These are phyloP conservation scores for Lampris incognitus DNA, from an alignment of 2,113 vertebrate genomes.

Conservation along the genomic window DNA sequence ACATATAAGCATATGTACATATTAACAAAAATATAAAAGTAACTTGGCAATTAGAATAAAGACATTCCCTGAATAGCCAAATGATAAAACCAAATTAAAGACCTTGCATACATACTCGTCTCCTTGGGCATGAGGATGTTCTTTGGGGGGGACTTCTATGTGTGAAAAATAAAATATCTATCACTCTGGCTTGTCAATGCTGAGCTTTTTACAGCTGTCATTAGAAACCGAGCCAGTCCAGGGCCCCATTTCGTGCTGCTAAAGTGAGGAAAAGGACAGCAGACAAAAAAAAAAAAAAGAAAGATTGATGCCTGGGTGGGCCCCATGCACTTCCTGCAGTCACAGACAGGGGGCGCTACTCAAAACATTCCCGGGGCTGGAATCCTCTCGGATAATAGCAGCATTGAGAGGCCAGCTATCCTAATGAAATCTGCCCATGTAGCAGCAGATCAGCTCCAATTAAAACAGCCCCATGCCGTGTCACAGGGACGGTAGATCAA, in stretches of 20 bases:
- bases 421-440: conserved; percentile 79
- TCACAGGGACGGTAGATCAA: conserved; percentile 85
- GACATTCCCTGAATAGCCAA: not conserved
- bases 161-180: conserved; percentile 75
- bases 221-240: conserved; percentile 65
- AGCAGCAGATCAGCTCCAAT: conserved; percentile 82
- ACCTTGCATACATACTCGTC: conserved; percentile 14
- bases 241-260: conserved; percentile 81
- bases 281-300: conserved; percentile 75
- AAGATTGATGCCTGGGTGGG: conserved; percentile 75
- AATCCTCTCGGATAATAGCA: not conserved
- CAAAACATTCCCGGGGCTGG: not conserved
- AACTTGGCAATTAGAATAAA: not conserved
- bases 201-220: conserved; percentile 77
- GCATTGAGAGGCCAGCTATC: conserved; percentile 46
- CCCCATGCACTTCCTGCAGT: conserved; percentile 41
- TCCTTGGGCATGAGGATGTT: conserved; percentile 21
- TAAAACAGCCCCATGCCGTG: conserved; percentile 81
- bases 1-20: conserved; percentile 19
- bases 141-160: conserved; percentile 47
- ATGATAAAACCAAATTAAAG: not conserved
- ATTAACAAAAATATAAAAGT: not conserved
- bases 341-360: conserved; percentile 65
- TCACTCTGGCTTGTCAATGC: conserved; percentile 74
- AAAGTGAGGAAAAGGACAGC: conserved; percentile 75